Evolutionary conservation across 1,140 invertebrate genomes (phyloP).

Genomic region (Drosophila yakuba): DNA sequence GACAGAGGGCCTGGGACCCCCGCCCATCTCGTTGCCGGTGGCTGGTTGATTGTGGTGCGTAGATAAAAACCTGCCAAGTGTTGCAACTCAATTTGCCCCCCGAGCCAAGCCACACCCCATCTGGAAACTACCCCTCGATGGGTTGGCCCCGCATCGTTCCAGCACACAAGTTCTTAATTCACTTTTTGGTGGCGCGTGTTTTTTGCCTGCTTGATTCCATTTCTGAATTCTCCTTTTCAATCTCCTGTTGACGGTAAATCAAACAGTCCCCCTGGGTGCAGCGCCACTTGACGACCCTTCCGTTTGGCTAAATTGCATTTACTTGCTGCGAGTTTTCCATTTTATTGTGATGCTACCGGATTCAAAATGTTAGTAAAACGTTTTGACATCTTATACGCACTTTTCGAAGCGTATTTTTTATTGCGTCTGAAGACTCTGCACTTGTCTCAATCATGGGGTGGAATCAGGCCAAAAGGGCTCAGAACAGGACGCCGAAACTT

Average conservation of each 20-base stretch:
- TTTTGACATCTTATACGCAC: conserved; percentile 80
- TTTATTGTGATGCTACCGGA: conserved; percentile 57
- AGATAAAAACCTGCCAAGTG: conserved; percentile 83
- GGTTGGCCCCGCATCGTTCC: conserved; percentile 52
- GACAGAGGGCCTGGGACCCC: conserved; percentile 27
- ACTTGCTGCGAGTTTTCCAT: conserved; percentile 63
- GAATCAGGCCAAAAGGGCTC: conserved; percentile 54
- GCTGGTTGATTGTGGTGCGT: conserved; percentile 74
- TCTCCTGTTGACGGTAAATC: conserved; percentile 83
- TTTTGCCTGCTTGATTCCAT: conserved; percentile 29
- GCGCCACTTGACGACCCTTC: conserved; percentile 62
- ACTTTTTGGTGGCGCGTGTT: conserved; percentile 67
- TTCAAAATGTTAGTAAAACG: conserved; percentile 61
- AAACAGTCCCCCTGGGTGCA: conserved; percentile 82
- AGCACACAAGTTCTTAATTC: conserved; percentile 82
- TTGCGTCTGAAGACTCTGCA: conserved; percentile 38
- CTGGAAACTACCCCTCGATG: conserved; percentile 51
- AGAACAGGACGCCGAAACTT: conserved; percentile 55
- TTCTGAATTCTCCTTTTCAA: conserved; percentile 61
- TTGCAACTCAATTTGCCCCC: conserved; percentile 78
- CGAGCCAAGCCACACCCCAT: conserved; percentile 11
- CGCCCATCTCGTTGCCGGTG: conserved; percentile 5
- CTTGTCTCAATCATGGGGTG: conserved; percentile 15
- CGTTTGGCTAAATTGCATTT: conserved; percentile 74
- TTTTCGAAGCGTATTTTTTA: conserved; percentile 48